phyloP scores from a whole-genome alignment of 2,113 vertebrate species.

The Aleadryas rufinucha region DNA sequence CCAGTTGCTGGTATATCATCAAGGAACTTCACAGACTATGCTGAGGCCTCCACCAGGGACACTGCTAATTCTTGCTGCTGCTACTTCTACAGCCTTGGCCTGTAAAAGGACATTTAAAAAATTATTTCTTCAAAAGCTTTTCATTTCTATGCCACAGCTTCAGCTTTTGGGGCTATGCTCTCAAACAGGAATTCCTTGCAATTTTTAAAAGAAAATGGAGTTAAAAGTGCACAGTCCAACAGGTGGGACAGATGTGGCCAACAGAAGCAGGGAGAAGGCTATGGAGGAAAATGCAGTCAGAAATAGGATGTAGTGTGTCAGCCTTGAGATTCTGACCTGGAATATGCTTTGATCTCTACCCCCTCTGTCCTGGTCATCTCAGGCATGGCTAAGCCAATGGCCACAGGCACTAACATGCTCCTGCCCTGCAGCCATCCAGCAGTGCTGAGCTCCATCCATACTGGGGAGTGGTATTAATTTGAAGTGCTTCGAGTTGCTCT shows the following conservation, averaged over 20 bases:
- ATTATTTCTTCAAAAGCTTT: neutral
- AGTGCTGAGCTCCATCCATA: neutral
- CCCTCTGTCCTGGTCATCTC: neutral
- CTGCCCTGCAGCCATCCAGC: neutral
- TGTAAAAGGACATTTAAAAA: neutral
- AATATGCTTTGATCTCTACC: neutral
- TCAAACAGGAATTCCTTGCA: neutral
- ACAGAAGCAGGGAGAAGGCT: neutral
- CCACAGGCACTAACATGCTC: neutral
- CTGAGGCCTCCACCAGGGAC: neutral
- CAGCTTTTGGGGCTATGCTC: neutral
- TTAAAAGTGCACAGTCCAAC: neutral
- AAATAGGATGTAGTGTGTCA: neutral
- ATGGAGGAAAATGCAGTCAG: neutral
- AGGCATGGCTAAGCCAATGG: neutral
- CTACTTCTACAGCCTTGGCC: neutral
- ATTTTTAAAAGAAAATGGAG: neutral
- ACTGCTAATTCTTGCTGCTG: neutral
- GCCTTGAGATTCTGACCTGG: neutral
- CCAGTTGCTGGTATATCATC: neutral
- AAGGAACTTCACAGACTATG: neutral
- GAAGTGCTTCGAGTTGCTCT: fast-evolving
- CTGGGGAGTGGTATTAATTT: too few species aligned
- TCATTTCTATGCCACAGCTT: neutral
- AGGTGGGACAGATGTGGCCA: neutral